These are phyloP conservation scores for Eristalis tenax DNA, from an alignment of 2,888 invertebrate genomes.

Conservation along the genomic window DNA sequence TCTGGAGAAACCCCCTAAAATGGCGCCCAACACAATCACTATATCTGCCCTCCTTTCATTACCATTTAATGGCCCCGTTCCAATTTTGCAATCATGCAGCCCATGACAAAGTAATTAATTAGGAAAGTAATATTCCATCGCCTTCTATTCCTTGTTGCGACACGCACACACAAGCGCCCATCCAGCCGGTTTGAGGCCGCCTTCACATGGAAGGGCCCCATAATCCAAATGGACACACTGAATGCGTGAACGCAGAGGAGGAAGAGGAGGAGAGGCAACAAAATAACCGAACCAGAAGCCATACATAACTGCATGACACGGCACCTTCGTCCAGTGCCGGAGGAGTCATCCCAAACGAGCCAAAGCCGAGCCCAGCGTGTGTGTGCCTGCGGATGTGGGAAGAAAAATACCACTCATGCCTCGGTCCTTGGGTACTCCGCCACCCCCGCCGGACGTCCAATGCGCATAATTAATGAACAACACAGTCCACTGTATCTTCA, in stretches of 20 bases:
- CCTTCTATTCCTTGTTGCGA: neutral
- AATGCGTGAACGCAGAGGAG: neutral
- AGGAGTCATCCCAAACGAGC: conserved; percentile 37
- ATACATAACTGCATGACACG: conserved; percentile 38
- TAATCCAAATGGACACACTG: conserved; percentile 32
- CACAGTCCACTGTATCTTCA: conserved; percentile 67
- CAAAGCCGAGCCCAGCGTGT: conserved; percentile 17
- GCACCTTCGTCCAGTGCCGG: conserved; percentile 51
- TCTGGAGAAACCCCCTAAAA: neutral
- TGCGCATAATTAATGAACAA: conserved; percentile 70
- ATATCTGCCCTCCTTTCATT: neutral
- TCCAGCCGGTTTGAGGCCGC: neutral
- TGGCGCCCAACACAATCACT: neutral
- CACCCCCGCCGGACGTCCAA: conserved; percentile 41
- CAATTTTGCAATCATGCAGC: neutral
- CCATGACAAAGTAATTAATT: neutral
- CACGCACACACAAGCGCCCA: neutral
- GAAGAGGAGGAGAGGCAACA: conserved; percentile 3
- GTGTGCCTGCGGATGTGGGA: neutral
- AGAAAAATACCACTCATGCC: conserved; percentile 35
- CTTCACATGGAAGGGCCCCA: neutral
- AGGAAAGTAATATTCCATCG: neutral
- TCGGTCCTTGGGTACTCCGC: conserved; percentile 13
- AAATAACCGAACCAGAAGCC: conserved; percentile 21
- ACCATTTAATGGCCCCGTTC: neutral